These are phyloP conservation scores for Tiaroga cobitis DNA, from an alignment of 2,797 vertebrate genomes.

Conservation along the genomic window DNA sequence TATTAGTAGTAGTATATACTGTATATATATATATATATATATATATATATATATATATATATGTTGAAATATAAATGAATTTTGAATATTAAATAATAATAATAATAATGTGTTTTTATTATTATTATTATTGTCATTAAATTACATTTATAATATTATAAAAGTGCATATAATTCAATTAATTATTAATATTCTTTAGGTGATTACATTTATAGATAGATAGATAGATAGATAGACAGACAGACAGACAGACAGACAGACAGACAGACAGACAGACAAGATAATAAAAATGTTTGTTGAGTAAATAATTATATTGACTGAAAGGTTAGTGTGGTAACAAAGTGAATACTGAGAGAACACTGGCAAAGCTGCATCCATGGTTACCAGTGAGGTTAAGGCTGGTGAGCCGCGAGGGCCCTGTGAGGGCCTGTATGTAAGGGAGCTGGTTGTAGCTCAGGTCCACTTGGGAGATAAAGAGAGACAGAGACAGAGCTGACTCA, in stretches of 20 bases:
- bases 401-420: constrained; percentile 68
- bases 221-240: no score
- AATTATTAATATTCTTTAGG: no score
- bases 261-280: neutral
- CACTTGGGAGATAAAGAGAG: constrained; percentile 79
- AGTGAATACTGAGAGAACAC: neutral
- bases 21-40: no score
- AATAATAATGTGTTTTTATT: neutral
- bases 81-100: neutral
- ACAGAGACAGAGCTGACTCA: constrained; percentile 75
- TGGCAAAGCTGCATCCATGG: neutral
- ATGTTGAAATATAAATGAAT: neutral
- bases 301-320: neutral
- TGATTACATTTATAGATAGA: no score
- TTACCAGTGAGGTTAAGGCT: constrained; percentile 80
- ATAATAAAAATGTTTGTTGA: neutral
- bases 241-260: no score
- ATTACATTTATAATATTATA: neutral
- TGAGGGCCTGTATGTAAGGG: constrained; percentile 77
- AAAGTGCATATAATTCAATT: neutral
- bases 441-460: constrained; percentile 90
- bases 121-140: no score
- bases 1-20: neutral
- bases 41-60: no score
- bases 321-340: neutral